phyloP scores from a whole-genome alignment of 2,113 vertebrate species.

The Herpetotheres cachinnans region DNA sequence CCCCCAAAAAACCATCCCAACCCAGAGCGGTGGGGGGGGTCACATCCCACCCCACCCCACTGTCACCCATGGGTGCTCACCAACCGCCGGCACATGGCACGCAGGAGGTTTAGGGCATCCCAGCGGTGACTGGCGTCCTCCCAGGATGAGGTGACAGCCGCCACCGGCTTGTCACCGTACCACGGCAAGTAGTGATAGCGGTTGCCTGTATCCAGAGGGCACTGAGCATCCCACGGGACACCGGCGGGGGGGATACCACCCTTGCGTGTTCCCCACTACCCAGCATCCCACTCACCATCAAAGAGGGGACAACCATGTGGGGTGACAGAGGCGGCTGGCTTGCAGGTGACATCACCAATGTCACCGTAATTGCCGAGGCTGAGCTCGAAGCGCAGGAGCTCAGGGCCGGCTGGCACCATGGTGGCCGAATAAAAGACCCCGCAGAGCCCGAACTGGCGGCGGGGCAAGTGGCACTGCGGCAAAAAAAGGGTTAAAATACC shows the following conservation, averaged over 20 bases:
- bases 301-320: constrained; percentile 34
- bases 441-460: constrained; percentile 59
- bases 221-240: not conserved
- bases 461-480: not conserved
- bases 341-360: constrained; percentile 63
- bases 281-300: constrained; percentile 45
- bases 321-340: constrained; percentile 60
- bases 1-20: not conserved
- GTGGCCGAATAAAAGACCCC: constrained; percentile 75
- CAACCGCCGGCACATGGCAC: constrained; percentile 29
- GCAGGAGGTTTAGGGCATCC: constrained; percentile 62
- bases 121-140: constrained; percentile 62
- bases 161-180: constrained; percentile 71
- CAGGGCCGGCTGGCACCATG: constrained; percentile 53
- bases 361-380: constrained; percentile 71
- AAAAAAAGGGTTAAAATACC: not conserved
- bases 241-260: too few relatives aligned
- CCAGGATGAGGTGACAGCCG: constrained; percentile 66
- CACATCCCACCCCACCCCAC: not conserved
- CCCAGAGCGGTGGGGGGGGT: rapidly evolving
- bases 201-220: constrained; percentile 19
- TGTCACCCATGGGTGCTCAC: constrained; percentile 34
- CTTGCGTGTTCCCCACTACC: not conserved
- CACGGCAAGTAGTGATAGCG: constrained; percentile 72
- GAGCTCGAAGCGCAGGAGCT: constrained; percentile 74